phyloP scores from a whole-genome alignment of 1,140 invertebrate species.

The Chlorops oryzae region DNA sequence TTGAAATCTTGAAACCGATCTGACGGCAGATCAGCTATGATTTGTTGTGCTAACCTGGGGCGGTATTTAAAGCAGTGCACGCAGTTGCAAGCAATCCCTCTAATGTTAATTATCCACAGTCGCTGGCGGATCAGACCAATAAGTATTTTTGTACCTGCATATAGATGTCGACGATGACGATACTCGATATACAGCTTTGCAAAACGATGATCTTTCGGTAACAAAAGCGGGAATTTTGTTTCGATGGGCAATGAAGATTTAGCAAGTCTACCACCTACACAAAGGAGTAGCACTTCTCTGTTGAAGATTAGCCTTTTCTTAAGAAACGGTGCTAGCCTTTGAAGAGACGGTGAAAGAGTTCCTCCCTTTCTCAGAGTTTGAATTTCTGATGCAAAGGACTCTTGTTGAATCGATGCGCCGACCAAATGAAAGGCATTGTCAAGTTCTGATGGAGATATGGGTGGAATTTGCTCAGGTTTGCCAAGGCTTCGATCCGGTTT shows the following conservation, averaged over 20 bases:
- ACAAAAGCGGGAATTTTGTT: conserved; percentile 1
- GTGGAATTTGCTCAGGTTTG: too few relatives aligned
- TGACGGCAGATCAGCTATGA: background rate
- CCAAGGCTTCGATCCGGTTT: background rate
- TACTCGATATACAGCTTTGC: conserved; percentile 2
- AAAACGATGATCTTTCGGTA: conserved; percentile 5
- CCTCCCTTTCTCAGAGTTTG: background rate
- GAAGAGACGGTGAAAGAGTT: background rate
- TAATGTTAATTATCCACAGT: conserved; percentile 11
- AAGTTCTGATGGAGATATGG: too few relatives aligned
- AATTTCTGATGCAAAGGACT: too few relatives aligned
- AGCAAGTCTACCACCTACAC: conserved; percentile 2
- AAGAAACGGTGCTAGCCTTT: conserved; percentile 4
- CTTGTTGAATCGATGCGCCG: too few relatives aligned
- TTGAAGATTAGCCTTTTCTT: background rate
- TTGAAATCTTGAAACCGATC: background rate
- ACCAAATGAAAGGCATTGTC: too few relatives aligned
- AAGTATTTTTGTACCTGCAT: conserved; percentile 7
- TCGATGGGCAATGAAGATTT: conserved; percentile 1
- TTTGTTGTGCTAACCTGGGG: background rate
- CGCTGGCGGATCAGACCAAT: background rate
- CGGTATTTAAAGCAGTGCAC: conserved; percentile 2
- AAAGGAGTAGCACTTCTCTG: background rate
- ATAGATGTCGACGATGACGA: background rate
- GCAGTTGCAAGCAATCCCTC: conserved; percentile 1